Percentiles rank a stretch among this genome's conserved stretches.
phyloP scores from a whole-genome alignment of 2,113 vertebrate genomes.

The Datnioides undecimradiatus region DNA sequence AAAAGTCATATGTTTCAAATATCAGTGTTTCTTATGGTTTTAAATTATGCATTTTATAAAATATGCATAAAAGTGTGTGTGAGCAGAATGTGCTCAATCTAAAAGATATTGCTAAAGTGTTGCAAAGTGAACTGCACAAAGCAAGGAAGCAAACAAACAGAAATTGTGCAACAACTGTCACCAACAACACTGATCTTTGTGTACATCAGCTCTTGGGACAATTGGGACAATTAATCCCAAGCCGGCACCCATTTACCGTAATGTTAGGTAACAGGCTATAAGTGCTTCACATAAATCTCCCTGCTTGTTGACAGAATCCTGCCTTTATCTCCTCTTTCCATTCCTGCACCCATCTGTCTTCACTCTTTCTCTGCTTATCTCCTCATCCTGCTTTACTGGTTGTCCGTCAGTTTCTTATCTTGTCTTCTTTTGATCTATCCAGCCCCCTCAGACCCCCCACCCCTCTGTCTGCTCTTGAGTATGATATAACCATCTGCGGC shows the following conservation, averaged over 20 bases:
- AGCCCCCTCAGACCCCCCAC: neutral
- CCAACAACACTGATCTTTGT: constrained; percentile 5
- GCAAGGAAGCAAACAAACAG: neutral
- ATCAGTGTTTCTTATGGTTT: neutral
- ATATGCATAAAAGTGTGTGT: neutral
- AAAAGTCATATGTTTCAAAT: too few species aligned
- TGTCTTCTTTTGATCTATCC: constrained; percentile 19
- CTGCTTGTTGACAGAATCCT: constrained; percentile 68
- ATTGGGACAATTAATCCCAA: constrained; percentile 44
- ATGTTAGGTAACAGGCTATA: constrained; percentile 60
- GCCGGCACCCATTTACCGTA: constrained; percentile 52
- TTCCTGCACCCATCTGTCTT: constrained; percentile 29
- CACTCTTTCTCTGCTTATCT: constrained; percentile 6
- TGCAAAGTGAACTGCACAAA: neutral
- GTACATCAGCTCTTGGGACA: constrained; percentile 30
- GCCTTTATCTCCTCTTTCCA: constrained; percentile 65
- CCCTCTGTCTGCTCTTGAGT: constrained; percentile 15
- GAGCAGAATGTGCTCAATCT: neutral
- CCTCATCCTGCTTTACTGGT: constrained; percentile 33
- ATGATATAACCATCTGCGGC: constrained; percentile 47
- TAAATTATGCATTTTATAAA: neutral
- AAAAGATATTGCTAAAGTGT: neutral
- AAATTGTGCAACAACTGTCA: constrained; percentile 6
- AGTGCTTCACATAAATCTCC: constrained; percentile 50
- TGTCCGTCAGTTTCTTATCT: constrained; percentile 55